These are phyloP conservation scores for Falcaria lacertinaria DNA, from an alignment of 2,888 invertebrate genomes.

Conservation along the genomic window DNA sequence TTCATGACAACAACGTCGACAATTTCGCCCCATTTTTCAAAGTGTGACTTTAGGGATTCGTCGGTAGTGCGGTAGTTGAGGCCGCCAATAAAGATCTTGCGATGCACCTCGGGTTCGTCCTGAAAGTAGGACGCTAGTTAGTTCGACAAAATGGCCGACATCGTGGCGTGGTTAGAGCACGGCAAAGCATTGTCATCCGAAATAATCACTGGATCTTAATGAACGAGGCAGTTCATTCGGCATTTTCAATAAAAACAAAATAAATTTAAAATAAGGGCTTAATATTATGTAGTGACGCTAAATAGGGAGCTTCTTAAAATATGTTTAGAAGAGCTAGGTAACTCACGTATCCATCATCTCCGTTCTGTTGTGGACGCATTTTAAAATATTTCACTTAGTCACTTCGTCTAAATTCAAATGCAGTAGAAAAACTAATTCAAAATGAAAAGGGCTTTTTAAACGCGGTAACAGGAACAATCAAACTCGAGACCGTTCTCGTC, in stretches of 20 bases:
- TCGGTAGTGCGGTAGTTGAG: slow-evolving; percentile 96
- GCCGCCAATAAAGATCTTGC: slow-evolving; percentile 97
- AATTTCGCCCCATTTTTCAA: slow-evolving; percentile 98
- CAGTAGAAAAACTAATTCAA: not conserved
- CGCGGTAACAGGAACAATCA: not conserved
- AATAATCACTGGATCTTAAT: too few relatives aligned
- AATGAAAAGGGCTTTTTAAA: not conserved
- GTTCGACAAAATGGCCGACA: slow-evolving; percentile 71
- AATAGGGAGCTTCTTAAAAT: not conserved
- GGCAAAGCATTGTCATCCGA: too few relatives aligned
- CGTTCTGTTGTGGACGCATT: slow-evolving; percentile 69
- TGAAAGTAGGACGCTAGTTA: slow-evolving; percentile 55
- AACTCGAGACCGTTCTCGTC: slow-evolving; percentile 31
- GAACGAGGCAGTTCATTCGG: too few relatives aligned
- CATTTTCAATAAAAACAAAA: too few relatives aligned
- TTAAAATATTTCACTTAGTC: slow-evolving; percentile 9
- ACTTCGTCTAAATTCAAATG: not conserved
- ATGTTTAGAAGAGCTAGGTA: slow-evolving; percentile 13
- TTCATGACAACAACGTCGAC: slow-evolving; percentile 98
- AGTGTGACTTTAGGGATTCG: slow-evolving; percentile 95
- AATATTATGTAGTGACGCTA: too few relatives aligned
- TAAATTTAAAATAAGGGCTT: too few relatives aligned
- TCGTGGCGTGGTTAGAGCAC: slow-evolving; percentile 18
- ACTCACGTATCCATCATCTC: slow-evolving; percentile 74
- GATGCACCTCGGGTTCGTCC: slow-evolving; percentile 90